Evolutionary conservation across 2,888 invertebrate genomes (phyloP), one percentile per base, ranked within the genome.

Genomic region (Melipona beecheii): DNA sequence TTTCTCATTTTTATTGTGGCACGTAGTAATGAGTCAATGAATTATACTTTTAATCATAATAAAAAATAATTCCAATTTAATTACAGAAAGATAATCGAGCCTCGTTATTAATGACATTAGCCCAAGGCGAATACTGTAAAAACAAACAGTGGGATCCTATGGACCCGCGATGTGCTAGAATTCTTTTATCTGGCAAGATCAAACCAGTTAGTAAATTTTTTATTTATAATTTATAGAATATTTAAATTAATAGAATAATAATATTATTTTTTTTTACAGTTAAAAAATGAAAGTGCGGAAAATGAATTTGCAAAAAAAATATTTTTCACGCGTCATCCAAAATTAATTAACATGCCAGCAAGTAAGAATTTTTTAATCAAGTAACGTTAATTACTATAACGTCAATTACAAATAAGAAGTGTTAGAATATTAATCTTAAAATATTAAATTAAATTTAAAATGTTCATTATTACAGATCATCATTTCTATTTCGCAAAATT

Each of bases 401-500:
- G 43, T 43, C 43, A 43, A 43, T 43, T 11, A 43, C 36, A 36
- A 19, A 56, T 68, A 58, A 43, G 50, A 11, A 56, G 15, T 50
- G 3, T 19, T 31, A 31, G 31, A 31, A 3, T 43, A 31, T 13
- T 15, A 4, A 31, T 31, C 31, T 31, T 50, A 6, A 17, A 19
- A 13, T 4, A 60, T 36, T 36, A 36, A 36, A 36, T 36, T n/a
- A 27, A 62, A 50, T 71, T 43, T 15, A 17, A 66, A 43, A 36
- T 54, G 31, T 58, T 31, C 15, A 24, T 66, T 54, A 66, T 95
- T 95, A n/a, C 94, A 97, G 97, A 96, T 92, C 98, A 98, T 94
- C 93, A 95, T 31, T 98, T 97, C 95, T 97, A 97, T 91, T 96
- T 98, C 58, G 97, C 97, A 1, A 97, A 97, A 94, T 89, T 98